These are phyloP conservation scores for Momotus momota DNA, from an alignment of 2,797 vertebrate species.

Conservation along the genomic window DNA sequence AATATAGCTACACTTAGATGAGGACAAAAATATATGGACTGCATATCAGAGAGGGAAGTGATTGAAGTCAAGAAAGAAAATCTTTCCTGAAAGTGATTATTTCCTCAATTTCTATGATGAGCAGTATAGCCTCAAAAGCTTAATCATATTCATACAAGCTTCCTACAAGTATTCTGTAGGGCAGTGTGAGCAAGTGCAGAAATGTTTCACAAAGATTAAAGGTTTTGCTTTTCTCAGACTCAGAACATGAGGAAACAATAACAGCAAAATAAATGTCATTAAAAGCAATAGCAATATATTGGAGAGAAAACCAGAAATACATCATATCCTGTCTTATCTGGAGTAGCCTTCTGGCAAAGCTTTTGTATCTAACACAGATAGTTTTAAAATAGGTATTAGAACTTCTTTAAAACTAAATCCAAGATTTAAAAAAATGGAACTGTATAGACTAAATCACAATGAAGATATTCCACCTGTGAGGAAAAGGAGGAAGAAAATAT, in stretches of 20 bases:
- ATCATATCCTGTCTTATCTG: background rate
- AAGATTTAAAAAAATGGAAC: background rate
- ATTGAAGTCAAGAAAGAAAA: background rate
- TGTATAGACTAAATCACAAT: background rate
- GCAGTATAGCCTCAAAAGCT: background rate
- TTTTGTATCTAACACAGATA: background rate
- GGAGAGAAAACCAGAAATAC: background rate
- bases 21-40: background rate
- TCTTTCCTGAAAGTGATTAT: conserved; percentile 15
- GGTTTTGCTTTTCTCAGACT: background rate
- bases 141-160: background rate
- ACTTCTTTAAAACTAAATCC: background rate
- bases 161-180: background rate
- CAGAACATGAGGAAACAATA: conserved; percentile 18
- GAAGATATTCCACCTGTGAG: background rate
- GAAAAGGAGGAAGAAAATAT: background rate
- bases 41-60: background rate
- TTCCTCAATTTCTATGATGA: background rate
- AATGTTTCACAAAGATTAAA: background rate
- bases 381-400: background rate
- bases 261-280: background rate
- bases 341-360: background rate
- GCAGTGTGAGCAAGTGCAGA: background rate
- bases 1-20: background rate
- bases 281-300: background rate